Conservation (phyloP, 2,113 vertebrate species). For the Aptenodytes patagonicus region DNA sequence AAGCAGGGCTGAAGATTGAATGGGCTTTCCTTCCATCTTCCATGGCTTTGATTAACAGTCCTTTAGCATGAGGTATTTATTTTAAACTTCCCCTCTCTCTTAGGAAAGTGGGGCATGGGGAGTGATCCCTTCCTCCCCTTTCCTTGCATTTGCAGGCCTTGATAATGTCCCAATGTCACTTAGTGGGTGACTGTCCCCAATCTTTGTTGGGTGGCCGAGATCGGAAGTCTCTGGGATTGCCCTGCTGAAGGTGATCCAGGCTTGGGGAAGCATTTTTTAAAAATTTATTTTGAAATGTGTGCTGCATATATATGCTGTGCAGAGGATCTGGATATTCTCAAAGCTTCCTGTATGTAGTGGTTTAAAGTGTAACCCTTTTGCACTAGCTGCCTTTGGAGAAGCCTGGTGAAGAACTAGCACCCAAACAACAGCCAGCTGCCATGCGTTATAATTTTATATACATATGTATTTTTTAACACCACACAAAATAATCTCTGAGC, state of each 20-base stretch:
- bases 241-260: not conserved
- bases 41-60: not conserved
- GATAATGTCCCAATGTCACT: not conserved
- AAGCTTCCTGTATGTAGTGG: not conserved
- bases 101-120: not conserved
- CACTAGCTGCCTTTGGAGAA: conserved; percentile 1
- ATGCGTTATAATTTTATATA: not conserved
- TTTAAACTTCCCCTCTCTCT: not conserved
- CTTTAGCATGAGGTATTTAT: not conserved
- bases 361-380: conserved; percentile 1
- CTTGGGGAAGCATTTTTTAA: not conserved
- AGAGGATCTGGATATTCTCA: conserved; percentile 8
- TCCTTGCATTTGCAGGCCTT: not conserved
- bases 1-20: not conserved
- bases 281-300: not conserved
- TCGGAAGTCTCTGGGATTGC: not conserved
- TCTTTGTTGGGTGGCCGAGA: not conserved
- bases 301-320: not conserved
- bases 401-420: not conserved
- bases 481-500: not conserved
- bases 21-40: not conserved
- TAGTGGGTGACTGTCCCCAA: not conserved
- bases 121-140: not conserved
- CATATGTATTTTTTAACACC: not conserved
- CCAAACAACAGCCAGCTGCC: not conserved